These are phyloP conservation scores for Bombus pascuorum DNA, from an alignment of 1,140 invertebrate genomes.

Conservation along the genomic window DNA sequence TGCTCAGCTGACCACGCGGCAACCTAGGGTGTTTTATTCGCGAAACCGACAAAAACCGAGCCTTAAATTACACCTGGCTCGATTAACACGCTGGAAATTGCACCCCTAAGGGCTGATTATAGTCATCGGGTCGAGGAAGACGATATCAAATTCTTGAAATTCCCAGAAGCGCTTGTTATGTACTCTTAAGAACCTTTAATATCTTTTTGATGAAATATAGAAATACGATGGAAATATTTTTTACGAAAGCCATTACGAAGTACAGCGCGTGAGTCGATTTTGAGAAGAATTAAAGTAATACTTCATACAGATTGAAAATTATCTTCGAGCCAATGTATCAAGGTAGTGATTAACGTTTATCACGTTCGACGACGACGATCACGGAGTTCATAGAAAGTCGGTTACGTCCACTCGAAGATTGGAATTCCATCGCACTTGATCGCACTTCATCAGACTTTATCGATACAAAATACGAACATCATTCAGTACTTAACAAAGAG, in stretches of 20 bases:
- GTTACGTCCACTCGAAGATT: background rate
- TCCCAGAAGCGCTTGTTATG: background rate
- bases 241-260: too few species aligned
- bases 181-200: background rate
- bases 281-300: too few species aligned
- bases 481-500: background rate
- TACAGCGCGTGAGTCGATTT: too few species aligned
- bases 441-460: background rate
- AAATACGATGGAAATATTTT: too few species aligned
- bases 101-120: background rate
- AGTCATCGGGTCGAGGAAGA: background rate
- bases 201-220: background rate
- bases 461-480: background rate
- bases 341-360: too few species aligned
- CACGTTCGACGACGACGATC: too few species aligned
- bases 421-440: background rate
- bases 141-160: background rate
- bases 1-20: conserved; percentile 2
- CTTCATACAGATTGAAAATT: background rate
- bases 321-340: background rate
- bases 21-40: background rate
- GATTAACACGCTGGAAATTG: background rate
- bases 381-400: too few species aligned
- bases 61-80: background rate
- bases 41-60: background rate